Evolutionary conservation across 1,140 invertebrate genomes (phyloP).

Genomic region (Drosophila orosa): DNA sequence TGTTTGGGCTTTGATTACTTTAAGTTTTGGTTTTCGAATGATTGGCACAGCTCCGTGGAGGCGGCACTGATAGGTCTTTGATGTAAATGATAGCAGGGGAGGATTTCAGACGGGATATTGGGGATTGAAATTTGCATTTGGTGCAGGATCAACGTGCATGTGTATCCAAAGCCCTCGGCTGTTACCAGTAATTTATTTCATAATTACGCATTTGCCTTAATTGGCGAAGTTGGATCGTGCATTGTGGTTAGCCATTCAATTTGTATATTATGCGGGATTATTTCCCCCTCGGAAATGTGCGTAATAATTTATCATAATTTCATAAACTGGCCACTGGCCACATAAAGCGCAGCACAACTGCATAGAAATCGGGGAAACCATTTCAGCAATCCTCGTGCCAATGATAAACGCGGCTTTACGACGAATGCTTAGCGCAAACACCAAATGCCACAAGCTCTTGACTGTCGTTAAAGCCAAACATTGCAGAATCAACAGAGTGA

Average conservation of each 20-base stretch:
- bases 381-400: slow-evolving; percentile 8
- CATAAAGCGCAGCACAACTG: not conserved
- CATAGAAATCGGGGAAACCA: slow-evolving; percentile 9
- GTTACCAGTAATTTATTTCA: slow-evolving; percentile 31
- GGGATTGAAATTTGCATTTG: slow-evolving; percentile 22
- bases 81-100: slow-evolving; percentile 68
- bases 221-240: slow-evolving; percentile 34
- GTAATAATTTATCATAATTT: slow-evolving; percentile 39
- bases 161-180: slow-evolving; percentile 4
- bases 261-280: slow-evolving; percentile 46
- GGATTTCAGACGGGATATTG: slow-evolving; percentile 32
- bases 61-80: slow-evolving; percentile 70
- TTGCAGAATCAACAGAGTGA: slow-evolving; percentile 24
- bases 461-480: slow-evolving; percentile 35
- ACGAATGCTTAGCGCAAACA: slow-evolving; percentile 29
- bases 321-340: slow-evolving; percentile 15
- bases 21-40: slow-evolving; percentile 71
- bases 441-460: slow-evolving; percentile 21
- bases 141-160: not conserved
- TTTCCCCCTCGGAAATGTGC: slow-evolving; percentile 13
- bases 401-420: slow-evolving; percentile 37
- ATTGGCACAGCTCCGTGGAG: slow-evolving; percentile 52
- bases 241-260: slow-evolving; percentile 40
- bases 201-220: slow-evolving; percentile 34
- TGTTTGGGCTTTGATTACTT: slow-evolving; percentile 70